A percentile compares a stretch with the other conserved stretches of the same genome.
phyloP scores from a whole-genome alignment of 2,888 invertebrate species.

The Timandra comae region DNA sequence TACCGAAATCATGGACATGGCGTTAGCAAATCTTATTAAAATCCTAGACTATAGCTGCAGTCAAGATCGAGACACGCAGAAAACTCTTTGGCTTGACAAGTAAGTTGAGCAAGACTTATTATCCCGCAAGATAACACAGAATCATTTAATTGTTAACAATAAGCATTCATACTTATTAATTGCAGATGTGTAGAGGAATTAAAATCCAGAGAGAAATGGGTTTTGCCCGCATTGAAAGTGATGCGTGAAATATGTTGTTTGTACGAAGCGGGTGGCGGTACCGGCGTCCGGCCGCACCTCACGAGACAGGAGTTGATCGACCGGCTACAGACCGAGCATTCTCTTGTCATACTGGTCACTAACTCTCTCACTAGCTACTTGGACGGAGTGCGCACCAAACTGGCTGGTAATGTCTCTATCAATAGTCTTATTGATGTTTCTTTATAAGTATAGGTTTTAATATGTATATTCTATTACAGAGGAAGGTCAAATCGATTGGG shows the following conservation, averaged over 20 bases:
- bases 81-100: slow-evolving; percentile 95
- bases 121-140: too few species aligned
- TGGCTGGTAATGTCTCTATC: slow-evolving; percentile 34
- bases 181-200: slow-evolving; percentile 92
- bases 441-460: background rate
- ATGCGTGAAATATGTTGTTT: slow-evolving; percentile 96
- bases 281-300: slow-evolving; percentile 63
- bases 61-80: slow-evolving; percentile 96
- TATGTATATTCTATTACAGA: slow-evolving; percentile 53
- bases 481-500: slow-evolving; percentile 86
- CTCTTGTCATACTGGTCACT: slow-evolving; percentile 94
- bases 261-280: slow-evolving; percentile 87
- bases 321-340: slow-evolving; percentile 92
- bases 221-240: slow-evolving; percentile 94
- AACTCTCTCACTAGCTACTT: slow-evolving; percentile 94
- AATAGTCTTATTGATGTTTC: too few species aligned
- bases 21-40: slow-evolving; percentile 95
- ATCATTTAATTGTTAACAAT: too few species aligned
- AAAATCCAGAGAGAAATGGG: slow-evolving; percentile 92
- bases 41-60: slow-evolving; percentile 98
- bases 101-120: slow-evolving; percentile 48
- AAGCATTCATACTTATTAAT: too few species aligned
- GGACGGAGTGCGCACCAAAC: slow-evolving; percentile 84
- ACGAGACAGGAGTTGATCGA: slow-evolving; percentile 88
- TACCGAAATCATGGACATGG: slow-evolving; percentile 98